phyloP scores from a whole-genome alignment of 2,113 vertebrate species.

The Formicarius rufipectus region DNA sequence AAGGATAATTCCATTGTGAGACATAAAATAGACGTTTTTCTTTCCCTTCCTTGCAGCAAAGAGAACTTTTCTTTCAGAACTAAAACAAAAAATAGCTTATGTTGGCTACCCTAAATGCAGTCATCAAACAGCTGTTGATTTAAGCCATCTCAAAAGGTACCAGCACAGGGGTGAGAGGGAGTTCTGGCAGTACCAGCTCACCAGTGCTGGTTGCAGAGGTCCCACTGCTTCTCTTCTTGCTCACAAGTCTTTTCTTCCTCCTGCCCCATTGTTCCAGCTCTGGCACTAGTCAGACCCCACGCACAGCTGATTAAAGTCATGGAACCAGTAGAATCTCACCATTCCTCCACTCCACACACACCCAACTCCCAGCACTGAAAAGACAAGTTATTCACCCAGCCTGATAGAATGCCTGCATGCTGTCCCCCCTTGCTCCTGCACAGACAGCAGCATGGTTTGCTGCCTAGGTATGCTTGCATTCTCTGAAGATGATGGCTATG shows the following conservation, averaged over 20 bases:
- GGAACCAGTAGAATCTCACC: not conserved
- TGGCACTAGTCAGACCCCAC: not conserved
- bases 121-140: not conserved
- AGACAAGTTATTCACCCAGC: not conserved
- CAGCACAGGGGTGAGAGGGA: not conserved
- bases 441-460: not conserved
- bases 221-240: not conserved
- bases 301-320: not conserved
- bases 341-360: not conserved
- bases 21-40: not conserved
- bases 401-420: not conserved
- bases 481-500: not conserved
- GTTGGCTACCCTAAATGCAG: not conserved
- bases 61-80: not conserved
- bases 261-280: not conserved
- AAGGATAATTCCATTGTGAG: not conserved
- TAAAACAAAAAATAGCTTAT: not conserved
- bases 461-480: not conserved
- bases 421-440: not conserved
- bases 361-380: not conserved
- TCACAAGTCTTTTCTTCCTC: not conserved
- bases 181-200: not conserved
- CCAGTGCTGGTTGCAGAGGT: not conserved
- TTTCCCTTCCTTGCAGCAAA: not conserved
- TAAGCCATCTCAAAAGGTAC: not conserved